Percentiles rank a stretch among this genome's conserved stretches.
These are phyloP conservation scores for Drosophila prosaltans DNA, from an alignment of 1,140 invertebrate genomes.

Conservation along the genomic window DNA sequence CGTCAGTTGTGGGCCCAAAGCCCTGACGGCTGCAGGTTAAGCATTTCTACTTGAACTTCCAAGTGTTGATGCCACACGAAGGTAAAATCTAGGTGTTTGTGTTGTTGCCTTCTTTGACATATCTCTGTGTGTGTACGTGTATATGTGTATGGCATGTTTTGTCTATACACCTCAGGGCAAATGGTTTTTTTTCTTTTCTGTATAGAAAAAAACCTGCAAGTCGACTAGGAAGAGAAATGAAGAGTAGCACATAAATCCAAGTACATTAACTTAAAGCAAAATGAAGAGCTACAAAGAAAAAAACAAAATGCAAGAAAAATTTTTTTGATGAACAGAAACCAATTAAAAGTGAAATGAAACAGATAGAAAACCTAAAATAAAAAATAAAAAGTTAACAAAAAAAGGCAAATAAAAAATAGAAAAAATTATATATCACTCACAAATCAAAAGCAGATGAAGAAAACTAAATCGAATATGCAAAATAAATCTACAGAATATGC, in stretches of 20 bases:
- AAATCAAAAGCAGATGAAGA: neutral
- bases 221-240: conserved; percentile 41
- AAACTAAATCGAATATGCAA: no score
- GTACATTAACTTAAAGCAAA: conserved; percentile 18
- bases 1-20: conserved; percentile 46
- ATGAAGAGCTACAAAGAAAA: neutral
- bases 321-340: conserved; percentile 34
- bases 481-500: no score
- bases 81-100: conserved; percentile 63
- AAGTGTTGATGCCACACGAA: conserved; percentile 73
- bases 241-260: conserved; percentile 47
- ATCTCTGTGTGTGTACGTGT: conserved; percentile 14
- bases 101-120: conserved; percentile 77
- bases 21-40: conserved; percentile 72
- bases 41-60: conserved; percentile 72
- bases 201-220: conserved; percentile 12
- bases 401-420: neutral
- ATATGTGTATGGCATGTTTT: conserved; percentile 32
- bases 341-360: conserved; percentile 41
- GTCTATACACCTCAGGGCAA: conserved; percentile 36
- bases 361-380: neutral
- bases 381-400: conserved; percentile 3
- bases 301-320: conserved; percentile 3
- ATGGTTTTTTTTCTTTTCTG: neutral
- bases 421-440: neutral